These are phyloP conservation scores for Dufourea novaeangliae DNA, from an alignment of 1,140 invertebrate genomes.

Conservation along the genomic window DNA sequence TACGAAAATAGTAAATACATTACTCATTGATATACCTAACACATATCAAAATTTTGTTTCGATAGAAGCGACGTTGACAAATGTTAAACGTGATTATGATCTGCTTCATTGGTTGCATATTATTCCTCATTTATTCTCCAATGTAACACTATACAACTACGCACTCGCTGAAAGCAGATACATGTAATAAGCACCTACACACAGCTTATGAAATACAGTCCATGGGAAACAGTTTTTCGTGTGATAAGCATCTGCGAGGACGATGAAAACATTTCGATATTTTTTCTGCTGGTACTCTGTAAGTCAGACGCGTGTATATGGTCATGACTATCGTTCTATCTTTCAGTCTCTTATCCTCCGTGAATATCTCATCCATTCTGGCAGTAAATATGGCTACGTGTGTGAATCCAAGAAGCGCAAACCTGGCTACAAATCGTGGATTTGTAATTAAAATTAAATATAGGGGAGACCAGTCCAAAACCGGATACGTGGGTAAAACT, in stretches of 20 bases:
- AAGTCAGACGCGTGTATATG: conserved; percentile 18
- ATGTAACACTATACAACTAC: not conserved
- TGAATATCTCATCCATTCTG: conserved; percentile 1
- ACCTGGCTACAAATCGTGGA: not conserved
- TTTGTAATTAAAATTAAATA: not conserved
- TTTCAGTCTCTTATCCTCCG: conserved; percentile 7
- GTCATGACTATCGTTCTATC: conserved; percentile 8
- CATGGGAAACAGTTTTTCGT: conserved; percentile 1
- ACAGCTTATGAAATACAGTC: conserved; percentile 11
- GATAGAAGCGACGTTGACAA: not conserved
- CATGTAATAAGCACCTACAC: conserved; percentile 17
- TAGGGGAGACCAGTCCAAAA: no score
- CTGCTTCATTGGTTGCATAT: not conserved
- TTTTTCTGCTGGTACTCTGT: not conserved
- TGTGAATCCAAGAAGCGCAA: not conserved
- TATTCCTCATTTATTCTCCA: not conserved
- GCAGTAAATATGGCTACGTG: not conserved
- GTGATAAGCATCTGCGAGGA: conserved; percentile 21
- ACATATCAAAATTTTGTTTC: not conserved
- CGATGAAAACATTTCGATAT: conserved; percentile 35
- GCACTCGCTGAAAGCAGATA: not conserved
- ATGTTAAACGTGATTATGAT: not conserved
- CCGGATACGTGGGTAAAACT: no score
- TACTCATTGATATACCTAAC: no score
- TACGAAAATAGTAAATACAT: no score